Conservation (phyloP, 2,888 invertebrate species). For the Syrista parreyssii region DNA sequence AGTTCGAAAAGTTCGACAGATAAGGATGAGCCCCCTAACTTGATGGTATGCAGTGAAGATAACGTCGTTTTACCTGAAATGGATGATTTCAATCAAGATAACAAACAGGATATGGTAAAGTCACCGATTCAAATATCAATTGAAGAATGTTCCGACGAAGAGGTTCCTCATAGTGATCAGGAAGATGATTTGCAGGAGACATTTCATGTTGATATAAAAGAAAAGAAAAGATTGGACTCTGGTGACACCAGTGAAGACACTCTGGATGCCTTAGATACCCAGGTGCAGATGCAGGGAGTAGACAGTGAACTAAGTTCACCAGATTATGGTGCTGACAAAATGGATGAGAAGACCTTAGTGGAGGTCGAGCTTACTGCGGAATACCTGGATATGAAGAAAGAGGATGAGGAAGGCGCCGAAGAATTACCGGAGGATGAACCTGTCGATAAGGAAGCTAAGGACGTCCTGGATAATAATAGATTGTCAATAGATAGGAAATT, state of each 20-base stretch:
- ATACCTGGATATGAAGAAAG: slow-evolving; percentile 75
- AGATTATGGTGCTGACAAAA: slow-evolving; percentile 57
- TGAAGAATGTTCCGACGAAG: slow-evolving; percentile 63
- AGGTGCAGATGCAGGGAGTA: slow-evolving; percentile 55
- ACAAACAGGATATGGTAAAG: slow-evolving; percentile 55
- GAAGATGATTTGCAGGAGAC: slow-evolving; percentile 43
- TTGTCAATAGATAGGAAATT: slow-evolving; percentile 63
- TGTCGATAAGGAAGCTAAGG: slow-evolving; percentile 34
- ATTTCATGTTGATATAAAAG: slow-evolving; percentile 47
- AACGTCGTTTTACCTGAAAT: slow-evolving; percentile 26
- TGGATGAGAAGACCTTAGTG: slow-evolving; percentile 62
- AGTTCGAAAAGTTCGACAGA: slow-evolving; percentile 28
- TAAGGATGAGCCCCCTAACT: slow-evolving; percentile 53
- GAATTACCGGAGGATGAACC: slow-evolving; percentile 61
- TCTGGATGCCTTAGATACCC: slow-evolving; percentile 59
- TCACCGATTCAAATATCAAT: slow-evolving; percentile 64
- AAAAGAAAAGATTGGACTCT: slow-evolving; percentile 56
- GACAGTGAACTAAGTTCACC: slow-evolving; percentile 62
- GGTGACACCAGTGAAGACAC: slow-evolving; percentile 62
- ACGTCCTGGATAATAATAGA: slow-evolving; percentile 37
- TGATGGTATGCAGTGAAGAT: slow-evolving; percentile 32
- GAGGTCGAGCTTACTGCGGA: slow-evolving; percentile 74
- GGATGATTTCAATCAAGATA: slow-evolving; percentile 33
- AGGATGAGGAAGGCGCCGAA: slow-evolving; percentile 71
- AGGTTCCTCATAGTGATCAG: slow-evolving; percentile 42